Evolutionary conservation across 2,888 invertebrate species (phyloP).

Genomic region (Diabrotica balteata): DNA sequence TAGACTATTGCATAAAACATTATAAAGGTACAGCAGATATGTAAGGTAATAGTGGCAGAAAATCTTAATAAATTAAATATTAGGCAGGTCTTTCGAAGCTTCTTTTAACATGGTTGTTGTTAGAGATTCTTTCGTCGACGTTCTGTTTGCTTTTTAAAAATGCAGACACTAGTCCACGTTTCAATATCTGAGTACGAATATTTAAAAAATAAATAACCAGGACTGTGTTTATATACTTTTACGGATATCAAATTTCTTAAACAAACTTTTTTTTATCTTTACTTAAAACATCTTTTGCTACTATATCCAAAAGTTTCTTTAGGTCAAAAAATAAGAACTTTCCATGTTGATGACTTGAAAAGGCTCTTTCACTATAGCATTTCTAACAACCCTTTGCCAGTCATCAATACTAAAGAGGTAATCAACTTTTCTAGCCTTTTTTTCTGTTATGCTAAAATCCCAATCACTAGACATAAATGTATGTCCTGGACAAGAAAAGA

Average conservation of each 20-base stretch:
- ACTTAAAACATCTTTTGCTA: not conserved
- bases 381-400: not conserved
- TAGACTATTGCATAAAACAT: too few relatives aligned
- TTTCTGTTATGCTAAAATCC: too few relatives aligned
- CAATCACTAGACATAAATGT: too few relatives aligned
- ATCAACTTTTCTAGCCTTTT: not conserved
- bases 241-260: not conserved
- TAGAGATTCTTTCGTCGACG: constrained; percentile 5
- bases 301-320: constrained; percentile 3
- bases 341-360: constrained; percentile 2
- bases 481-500: too few relatives aligned
- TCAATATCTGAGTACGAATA: too few relatives aligned
- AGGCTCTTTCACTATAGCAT: constrained; percentile 1
- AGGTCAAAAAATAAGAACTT: not conserved
- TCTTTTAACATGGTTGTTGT: not conserved
- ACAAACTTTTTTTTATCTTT: not conserved
- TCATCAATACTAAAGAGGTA: constrained; percentile 3
- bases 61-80: not conserved
- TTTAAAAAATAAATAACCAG: too few relatives aligned
- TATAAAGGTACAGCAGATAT: too few relatives aligned
- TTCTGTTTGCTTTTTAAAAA: constrained; percentile 5
- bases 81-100: not conserved
- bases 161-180: constrained; percentile 1
- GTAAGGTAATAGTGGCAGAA: not conserved
- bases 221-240: not conserved